Conservation (phyloP, 2,797 vertebrate genomes). For the Tamandua tetradactyla region DNA sequence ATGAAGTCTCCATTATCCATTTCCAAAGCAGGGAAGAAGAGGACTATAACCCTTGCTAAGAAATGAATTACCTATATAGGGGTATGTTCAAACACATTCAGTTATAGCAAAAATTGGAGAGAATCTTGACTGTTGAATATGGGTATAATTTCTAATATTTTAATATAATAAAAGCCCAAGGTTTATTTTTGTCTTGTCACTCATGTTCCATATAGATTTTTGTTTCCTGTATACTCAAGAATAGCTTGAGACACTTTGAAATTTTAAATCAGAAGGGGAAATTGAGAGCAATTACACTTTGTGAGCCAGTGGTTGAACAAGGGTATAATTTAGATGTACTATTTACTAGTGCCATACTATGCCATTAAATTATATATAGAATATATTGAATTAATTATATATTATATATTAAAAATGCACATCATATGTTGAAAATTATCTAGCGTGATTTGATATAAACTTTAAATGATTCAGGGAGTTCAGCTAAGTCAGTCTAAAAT, state of each 20-base stretch:
- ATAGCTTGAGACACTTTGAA: neutral
- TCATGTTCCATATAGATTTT: neutral
- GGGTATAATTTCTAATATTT: neutral
- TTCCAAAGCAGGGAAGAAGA: conserved; percentile 73
- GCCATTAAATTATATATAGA: neutral
- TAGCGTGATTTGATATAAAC: neutral
- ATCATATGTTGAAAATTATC: neutral
- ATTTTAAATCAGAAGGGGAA: conserved; percentile 21
- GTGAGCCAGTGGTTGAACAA: neutral
- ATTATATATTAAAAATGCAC: neutral
- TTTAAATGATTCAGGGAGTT: neutral
- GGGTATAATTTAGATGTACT: neutral
- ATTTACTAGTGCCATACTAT: neutral
- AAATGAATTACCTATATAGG: neutral
- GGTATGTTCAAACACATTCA: neutral
- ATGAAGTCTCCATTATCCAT: conserved; percentile 46
- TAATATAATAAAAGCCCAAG: neutral
- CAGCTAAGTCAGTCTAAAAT: neutral
- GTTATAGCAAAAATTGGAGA: neutral
- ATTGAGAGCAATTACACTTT: conserved; percentile 6
- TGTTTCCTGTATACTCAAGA: neutral
- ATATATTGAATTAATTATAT: neutral
- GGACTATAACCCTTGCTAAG: conserved; percentile 73
- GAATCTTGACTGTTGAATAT: neutral
- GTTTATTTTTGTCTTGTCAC: conserved; percentile 9